Evolutionary conservation across 2,888 invertebrate species (phyloP), one percentile per base, ranked within the genome.

Genomic region (Lamellibrachia columna): DNA sequence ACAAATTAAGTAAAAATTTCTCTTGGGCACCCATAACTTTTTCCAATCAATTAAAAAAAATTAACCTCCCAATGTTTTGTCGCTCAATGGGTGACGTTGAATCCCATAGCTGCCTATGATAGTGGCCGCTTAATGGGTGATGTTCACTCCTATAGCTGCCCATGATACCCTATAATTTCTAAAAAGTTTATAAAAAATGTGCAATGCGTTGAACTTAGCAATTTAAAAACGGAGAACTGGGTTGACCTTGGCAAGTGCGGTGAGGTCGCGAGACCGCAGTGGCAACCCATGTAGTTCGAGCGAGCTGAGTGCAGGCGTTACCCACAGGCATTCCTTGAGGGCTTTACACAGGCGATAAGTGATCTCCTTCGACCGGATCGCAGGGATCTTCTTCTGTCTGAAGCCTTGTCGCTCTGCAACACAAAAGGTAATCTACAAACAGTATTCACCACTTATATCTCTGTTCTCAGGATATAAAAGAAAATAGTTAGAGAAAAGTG

Each of bases 201-300:
- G 22, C 75, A 75, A 75, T 75, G 22, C 22, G 22, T 75, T 75
- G 75, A 75, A 75, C 22, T 75, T 75, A 15, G 75, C 2, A 15
- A 15, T 75, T 75, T 75, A 3, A 75, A 75, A 75, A 75, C 7
- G 75, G 40, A 28, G 91, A 91, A 53, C 55, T 40, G 15, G 90
- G 92, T 52, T 90, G 93, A 96, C 96, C 95, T 96, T 96, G 91
- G 95, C 95, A 7, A 96, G 93, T 9, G 95, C 94, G 8, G 94
- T 94, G 0, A 96, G 93, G 93, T 96, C 96, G 90, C 95, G 93
- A 52, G 95, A 95, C 90, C 96, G 93, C n/a, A 96, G 94, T 0
- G 96, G 96, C 28, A 96, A 94, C 3, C 96, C 96, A 92, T 96
- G 96, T 22, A 96, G 94, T 93, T 96, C 96, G 8, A 96, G 93